Evolutionary conservation across 2,888 invertebrate species (phyloP).

Genomic region (Eudemis profundana): DNA sequence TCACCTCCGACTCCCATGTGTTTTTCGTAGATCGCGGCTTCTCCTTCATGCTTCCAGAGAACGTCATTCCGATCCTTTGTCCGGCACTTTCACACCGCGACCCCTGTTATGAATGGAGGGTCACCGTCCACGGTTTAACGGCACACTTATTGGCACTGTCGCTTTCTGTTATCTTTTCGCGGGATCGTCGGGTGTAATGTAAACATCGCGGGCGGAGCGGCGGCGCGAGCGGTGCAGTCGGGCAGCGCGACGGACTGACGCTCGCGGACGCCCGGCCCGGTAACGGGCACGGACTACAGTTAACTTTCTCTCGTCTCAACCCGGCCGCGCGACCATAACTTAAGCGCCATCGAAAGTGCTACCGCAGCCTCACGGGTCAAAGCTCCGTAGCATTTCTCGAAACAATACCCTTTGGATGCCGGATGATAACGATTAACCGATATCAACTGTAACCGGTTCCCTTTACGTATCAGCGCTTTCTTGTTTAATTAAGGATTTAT

Average conservation of each 20-base stretch:
- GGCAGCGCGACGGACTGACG: conserved; percentile 54
- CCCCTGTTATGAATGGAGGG: conserved; percentile 49
- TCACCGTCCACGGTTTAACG: conserved; percentile 56
- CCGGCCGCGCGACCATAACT: conserved; percentile 69
- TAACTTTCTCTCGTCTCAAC: conserved; percentile 83
- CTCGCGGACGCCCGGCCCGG: conserved; percentile 52
- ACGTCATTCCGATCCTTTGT: conserved; percentile 74
- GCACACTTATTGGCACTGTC: conserved; percentile 70
- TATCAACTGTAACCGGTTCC: conserved; percentile 9
- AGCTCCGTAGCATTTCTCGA: conserved; percentile 62
- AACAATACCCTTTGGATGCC: conserved; percentile 42
- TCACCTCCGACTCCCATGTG: conserved; percentile 82
- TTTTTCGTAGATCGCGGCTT: conserved; percentile 76
- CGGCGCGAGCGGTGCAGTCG: conserved; percentile 53
- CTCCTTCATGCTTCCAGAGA: conserved; percentile 81
- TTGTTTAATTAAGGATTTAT: conserved; percentile 2
- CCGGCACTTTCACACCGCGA: conserved; percentile 67
- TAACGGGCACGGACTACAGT: conserved; percentile 83
- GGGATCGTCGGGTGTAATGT: conserved; percentile 60
- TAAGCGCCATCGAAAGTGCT: conserved; percentile 80
- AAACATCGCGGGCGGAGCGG: conserved; percentile 61
- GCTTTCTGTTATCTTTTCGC: conserved; percentile 72
- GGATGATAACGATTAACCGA: conserved; percentile 28
- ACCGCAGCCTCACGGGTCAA: conserved; percentile 74
- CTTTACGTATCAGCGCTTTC: conserved; percentile 2